These are phyloP conservation scores for Telmatochromis sp. DNA, from an alignment of 2,113 vertebrate species.

Conservation along the genomic window DNA sequence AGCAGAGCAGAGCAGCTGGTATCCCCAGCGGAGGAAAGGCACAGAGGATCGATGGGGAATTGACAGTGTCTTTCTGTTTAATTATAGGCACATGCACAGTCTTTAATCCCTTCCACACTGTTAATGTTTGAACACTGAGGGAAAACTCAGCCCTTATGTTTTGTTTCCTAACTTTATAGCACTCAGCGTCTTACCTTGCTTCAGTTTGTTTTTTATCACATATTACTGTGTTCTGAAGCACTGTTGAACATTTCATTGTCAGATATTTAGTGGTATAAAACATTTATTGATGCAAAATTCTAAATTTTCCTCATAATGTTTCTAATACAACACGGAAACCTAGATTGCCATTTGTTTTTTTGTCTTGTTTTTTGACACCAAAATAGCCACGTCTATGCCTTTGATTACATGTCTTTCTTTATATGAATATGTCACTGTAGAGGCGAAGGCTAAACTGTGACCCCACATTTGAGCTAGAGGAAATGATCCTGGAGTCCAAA, in stretches of 20 bases:
- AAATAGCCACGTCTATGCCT: neutral
- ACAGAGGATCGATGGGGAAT: constrained; percentile 35
- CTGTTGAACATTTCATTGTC: neutral
- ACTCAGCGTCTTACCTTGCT: neutral
- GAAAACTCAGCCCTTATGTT: neutral
- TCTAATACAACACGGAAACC: neutral
- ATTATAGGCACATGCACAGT: constrained; percentile 13
- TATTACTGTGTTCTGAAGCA: neutral
- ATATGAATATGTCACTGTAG: constrained; percentile 55
- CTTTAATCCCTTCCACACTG: neutral
- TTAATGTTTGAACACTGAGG: neutral
- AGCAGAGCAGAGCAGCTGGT: neutral
- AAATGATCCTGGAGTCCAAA: constrained; percentile 98
- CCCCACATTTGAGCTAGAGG: constrained; percentile 94
- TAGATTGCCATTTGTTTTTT: neutral
- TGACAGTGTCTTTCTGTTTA: constrained; percentile 33
- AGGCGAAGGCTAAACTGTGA: constrained; percentile 92
- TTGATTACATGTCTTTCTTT: neutral
- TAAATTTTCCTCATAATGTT: neutral
- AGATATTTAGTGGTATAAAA: neutral
- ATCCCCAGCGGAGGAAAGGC: neutral
- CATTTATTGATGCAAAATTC: neutral
- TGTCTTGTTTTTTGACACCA: neutral
- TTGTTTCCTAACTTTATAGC: neutral
- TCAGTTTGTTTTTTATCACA: neutral